Evolutionary conservation across 2,113 vertebrate genomes (phyloP).

Genomic region (Seriola dumerili): DNA sequence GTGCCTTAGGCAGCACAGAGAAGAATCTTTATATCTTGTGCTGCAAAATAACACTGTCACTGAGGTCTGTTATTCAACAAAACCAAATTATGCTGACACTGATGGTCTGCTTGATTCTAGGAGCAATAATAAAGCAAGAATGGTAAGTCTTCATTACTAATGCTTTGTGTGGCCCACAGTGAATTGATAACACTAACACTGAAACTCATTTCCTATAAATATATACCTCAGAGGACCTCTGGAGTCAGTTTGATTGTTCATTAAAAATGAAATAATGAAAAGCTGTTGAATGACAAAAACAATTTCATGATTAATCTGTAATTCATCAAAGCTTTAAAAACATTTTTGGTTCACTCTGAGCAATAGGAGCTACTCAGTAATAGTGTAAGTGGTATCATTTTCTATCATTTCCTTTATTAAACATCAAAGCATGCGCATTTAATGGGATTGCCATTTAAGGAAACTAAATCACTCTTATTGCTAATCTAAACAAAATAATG

Average conservation of each 20-base stretch:
- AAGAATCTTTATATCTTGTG: constrained; percentile 66
- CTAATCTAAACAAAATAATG: constrained; percentile 27
- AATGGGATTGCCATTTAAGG: constrained; percentile 22
- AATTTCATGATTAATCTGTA: constrained; percentile 46
- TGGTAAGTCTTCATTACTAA: constrained; percentile 69
- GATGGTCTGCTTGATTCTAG: constrained; percentile 69
- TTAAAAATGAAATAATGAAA: constrained; percentile 69
- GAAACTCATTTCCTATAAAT: constrained; percentile 76
- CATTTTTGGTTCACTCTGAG: constrained; percentile 27
- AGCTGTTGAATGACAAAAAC: constrained; percentile 50
- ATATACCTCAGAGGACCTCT: constrained; percentile 62
- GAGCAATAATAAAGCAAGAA: constrained; percentile 71
- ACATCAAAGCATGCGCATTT: constrained; percentile 31
- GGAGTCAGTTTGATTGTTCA: constrained; percentile 55
- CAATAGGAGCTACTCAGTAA: constrained; percentile 10
- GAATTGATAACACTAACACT: constrained; percentile 61
- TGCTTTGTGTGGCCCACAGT: constrained; percentile 61
- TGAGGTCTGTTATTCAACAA: constrained; percentile 73
- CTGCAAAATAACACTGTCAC: constrained; percentile 63
- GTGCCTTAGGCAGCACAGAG: constrained; percentile 56
- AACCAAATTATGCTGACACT: constrained; percentile 78
- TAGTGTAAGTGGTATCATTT: constrained; percentile 7
- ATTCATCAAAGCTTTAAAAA: constrained; percentile 40
- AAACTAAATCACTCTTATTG: constrained; percentile 2
- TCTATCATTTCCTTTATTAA: constrained; percentile 12